These are phyloP conservation scores for Mesorhabditis sp. DNA, from an alignment of 2,888 invertebrate species.

Conservation along the genomic window DNA sequence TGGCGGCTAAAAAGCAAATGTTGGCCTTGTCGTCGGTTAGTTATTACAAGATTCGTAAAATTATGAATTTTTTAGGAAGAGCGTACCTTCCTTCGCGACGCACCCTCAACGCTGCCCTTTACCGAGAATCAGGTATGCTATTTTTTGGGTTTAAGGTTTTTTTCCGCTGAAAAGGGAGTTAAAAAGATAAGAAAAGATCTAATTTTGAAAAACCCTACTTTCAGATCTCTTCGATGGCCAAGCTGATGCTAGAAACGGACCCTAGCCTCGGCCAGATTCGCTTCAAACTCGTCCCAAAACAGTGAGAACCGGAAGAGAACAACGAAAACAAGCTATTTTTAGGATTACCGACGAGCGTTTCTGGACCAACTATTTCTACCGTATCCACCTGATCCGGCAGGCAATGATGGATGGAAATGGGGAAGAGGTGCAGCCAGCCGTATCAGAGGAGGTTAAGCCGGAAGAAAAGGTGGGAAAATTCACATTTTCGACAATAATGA, in stretches of 20 bases:
- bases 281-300: slow-evolving; percentile 97
- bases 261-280: slow-evolving; percentile 95
- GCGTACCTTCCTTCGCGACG: slow-evolving; percentile 92
- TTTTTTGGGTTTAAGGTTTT: too few species aligned
- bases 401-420: slow-evolving; percentile 65
- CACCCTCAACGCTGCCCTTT: slow-evolving; percentile 65
- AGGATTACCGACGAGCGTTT: slow-evolving; percentile 83
- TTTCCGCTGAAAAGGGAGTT: not conserved
- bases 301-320: slow-evolving; percentile 71
- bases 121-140: not conserved
- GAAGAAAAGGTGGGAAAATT: slow-evolving; percentile 12
- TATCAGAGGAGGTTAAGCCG: slow-evolving; percentile 9
- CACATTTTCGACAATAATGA: not conserved
- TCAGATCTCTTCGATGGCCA: slow-evolving; percentile 73
- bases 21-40: slow-evolving; percentile 82
- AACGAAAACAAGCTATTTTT: slow-evolving; percentile 24
- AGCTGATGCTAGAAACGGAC: slow-evolving; percentile 89
- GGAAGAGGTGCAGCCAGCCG: slow-evolving; percentile 8
- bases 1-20: slow-evolving; percentile 88
- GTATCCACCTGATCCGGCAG: slow-evolving; percentile 94
- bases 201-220: not conserved
- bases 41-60: not conserved
- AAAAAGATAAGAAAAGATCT: not conserved
- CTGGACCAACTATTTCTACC: slow-evolving; percentile 99
- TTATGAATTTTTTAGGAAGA: slow-evolving; percentile 71